Evolutionary conservation across 2,113 vertebrate genomes (phyloP).

Genomic region (Pogonocichla stellata): DNA sequence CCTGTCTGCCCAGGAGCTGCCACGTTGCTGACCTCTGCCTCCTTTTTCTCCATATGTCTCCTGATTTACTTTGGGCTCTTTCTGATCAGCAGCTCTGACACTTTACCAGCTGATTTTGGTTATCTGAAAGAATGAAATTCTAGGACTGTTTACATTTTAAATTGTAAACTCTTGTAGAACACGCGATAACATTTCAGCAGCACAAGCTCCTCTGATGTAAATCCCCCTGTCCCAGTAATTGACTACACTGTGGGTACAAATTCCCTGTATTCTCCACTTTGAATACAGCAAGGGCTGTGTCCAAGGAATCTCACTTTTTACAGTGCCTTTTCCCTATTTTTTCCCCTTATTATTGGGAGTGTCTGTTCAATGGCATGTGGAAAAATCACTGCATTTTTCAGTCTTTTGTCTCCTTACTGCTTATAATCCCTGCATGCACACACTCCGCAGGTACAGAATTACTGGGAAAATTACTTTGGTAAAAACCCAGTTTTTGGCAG

Average conservation of each 20-base stretch:
- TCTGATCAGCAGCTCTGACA: not conserved
- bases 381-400: not conserved
- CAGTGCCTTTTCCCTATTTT: not conserved
- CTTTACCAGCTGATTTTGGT: not conserved
- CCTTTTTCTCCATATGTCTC: not conserved
- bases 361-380: not conserved
- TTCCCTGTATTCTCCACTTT: not conserved
- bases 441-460: not conserved
- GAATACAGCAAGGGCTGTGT: not conserved
- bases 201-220: not conserved
- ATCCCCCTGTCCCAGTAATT: not conserved
- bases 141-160: not conserved
- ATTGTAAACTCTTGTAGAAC: not conserved
- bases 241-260: not conserved
- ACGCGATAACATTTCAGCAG: not conserved
- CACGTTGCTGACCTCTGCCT: not conserved
- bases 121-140: not conserved
- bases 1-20: not conserved
- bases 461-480: not conserved
- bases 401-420: not conserved
- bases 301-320: not conserved
- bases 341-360: not conserved
- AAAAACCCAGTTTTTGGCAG: not conserved
- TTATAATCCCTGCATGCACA: not conserved
- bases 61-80: not conserved